These are phyloP conservation scores for Perdita meconis DNA, from an alignment of 2,888 invertebrate genomes.

Conservation along the genomic window DNA sequence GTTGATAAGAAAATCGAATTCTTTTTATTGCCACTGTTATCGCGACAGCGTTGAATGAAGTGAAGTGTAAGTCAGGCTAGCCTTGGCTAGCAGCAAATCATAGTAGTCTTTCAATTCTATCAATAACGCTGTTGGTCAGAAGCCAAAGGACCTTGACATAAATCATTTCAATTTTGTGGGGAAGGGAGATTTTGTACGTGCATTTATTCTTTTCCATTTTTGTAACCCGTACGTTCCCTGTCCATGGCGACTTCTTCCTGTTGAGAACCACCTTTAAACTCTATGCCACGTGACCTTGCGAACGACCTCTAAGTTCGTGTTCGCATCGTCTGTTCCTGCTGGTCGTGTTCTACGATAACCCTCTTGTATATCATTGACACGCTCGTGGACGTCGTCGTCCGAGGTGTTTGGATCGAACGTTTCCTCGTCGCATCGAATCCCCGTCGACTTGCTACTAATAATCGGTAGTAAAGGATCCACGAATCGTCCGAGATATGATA, in stretches of 20 bases:
- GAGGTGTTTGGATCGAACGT: constrained; percentile 26
- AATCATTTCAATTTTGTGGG: background rate
- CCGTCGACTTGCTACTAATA: constrained; percentile 37
- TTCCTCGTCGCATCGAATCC: background rate
- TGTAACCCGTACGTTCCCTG: background rate
- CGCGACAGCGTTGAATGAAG: constrained; percentile 15
- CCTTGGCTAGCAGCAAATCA: constrained; percentile 17
- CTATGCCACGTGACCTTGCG: constrained; percentile 81
- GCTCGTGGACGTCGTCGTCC: constrained; percentile 24
- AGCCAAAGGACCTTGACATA: constrained; percentile 26
- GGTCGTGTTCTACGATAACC: constrained; percentile 46
- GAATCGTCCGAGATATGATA: constrained; percentile 86
- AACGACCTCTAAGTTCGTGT: constrained; percentile 80
- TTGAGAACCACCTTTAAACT: constrained; percentile 42
- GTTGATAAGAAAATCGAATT: too few species aligned
- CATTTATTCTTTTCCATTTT: constrained; percentile 8
- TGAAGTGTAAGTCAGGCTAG: constrained; percentile 14
- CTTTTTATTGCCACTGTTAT: background rate
- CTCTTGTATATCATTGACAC: constrained; percentile 33
- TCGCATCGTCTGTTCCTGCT: constrained; percentile 57
- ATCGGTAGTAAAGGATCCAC: constrained; percentile 32
- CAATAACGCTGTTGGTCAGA: constrained; percentile 33
- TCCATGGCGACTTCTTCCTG: constrained; percentile 16
- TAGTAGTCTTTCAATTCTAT: constrained; percentile 29
- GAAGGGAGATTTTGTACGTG: background rate